phyloP scores from a whole-genome alignment of 2,888 invertebrate species.

The Aspidapion aeneum region DNA sequence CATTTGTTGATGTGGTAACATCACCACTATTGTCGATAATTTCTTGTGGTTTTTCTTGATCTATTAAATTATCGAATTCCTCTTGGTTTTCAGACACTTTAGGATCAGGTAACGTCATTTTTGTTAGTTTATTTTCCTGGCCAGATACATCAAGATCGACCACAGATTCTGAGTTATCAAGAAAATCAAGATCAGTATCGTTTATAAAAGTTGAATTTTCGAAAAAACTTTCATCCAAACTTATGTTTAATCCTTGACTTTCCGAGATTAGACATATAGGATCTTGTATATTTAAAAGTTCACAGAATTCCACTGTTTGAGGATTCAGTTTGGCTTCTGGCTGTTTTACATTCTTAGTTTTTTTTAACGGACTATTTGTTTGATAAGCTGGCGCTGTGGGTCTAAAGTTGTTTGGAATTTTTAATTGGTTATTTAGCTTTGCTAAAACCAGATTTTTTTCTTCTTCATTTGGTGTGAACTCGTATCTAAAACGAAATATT shows the following conservation, averaged over 20 bases:
- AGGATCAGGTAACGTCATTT: slow-evolving; percentile 37
- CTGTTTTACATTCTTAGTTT: slow-evolving; percentile 19
- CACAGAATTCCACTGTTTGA: slow-evolving; percentile 67
- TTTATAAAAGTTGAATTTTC: slow-evolving; percentile 23
- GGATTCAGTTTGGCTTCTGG: slow-evolving; percentile 58
- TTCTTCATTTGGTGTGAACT: slow-evolving; percentile 69
- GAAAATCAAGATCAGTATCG: slow-evolving; percentile 10
- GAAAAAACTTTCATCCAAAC: slow-evolving; percentile 25
- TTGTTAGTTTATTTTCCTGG: slow-evolving; percentile 16
- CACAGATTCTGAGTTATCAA: slow-evolving; percentile 7
- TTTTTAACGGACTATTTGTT: slow-evolving; percentile 41
- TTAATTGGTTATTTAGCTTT: slow-evolving; percentile 64
- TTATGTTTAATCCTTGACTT: slow-evolving; percentile 25
- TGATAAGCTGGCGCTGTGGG: slow-evolving; percentile 67
- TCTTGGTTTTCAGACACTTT: slow-evolving; percentile 21
- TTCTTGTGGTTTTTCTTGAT: slow-evolving; percentile 5
- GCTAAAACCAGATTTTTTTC: slow-evolving; percentile 64
- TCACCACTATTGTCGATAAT: neutral
- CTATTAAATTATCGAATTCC: neutral
- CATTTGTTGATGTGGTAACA: neutral
- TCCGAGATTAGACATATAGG: slow-evolving; percentile 53
- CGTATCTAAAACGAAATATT: slow-evolving; percentile 53
- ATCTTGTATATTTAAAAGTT: slow-evolving; percentile 72
- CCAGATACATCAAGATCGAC: slow-evolving; percentile 16
- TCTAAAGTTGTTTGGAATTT: slow-evolving; percentile 75